Percentiles rank a stretch among this genome's conserved stretches.
Evolutionary conservation across 2,888 invertebrate genomes (phyloP).

Genomic region (Agrilus cyanescens): DNA sequence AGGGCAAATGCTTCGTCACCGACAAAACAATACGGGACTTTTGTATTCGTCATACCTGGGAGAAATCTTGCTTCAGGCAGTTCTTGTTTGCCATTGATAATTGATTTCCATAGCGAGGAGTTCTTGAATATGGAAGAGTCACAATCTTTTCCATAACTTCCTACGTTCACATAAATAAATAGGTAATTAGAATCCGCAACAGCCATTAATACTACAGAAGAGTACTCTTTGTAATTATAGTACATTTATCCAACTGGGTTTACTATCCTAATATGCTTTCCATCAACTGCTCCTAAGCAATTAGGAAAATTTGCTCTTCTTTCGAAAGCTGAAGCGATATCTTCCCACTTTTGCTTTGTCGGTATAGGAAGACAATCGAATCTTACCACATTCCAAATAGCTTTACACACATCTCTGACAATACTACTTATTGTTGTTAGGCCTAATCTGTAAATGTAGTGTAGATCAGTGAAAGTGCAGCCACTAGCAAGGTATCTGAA

Average conservation of each 20-base stretch:
- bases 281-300: constrained; percentile 21
- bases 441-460: constrained; percentile 18
- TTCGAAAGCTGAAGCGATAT: no score
- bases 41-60: constrained; percentile 4
- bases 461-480: constrained; percentile 19
- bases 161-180: constrained; percentile 17
- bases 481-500: constrained; percentile 18
- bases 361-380: no score
- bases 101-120: constrained; percentile 15
- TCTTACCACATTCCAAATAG: no score
- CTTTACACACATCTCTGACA: constrained; percentile 11
- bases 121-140: constrained; percentile 20
- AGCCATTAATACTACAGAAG: constrained; percentile 19
- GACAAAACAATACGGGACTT: constrained; percentile 18
- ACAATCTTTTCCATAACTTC: constrained; percentile 11
- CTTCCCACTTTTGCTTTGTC: no score
- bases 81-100: constrained; percentile 9
- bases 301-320: constrained; percentile 15
- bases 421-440: constrained; percentile 18
- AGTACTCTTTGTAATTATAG: constrained; percentile 18
- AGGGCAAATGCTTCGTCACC: constrained; percentile 11
- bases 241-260: constrained; percentile 18
- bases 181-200: constrained; percentile 18
- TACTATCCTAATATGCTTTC: constrained; percentile 20
- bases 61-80: constrained; percentile 2